Evolutionary conservation across 2,113 vertebrate species (phyloP), one percentile per base, ranked within the genome.

Genomic region (Sula dactylatra): DNA sequence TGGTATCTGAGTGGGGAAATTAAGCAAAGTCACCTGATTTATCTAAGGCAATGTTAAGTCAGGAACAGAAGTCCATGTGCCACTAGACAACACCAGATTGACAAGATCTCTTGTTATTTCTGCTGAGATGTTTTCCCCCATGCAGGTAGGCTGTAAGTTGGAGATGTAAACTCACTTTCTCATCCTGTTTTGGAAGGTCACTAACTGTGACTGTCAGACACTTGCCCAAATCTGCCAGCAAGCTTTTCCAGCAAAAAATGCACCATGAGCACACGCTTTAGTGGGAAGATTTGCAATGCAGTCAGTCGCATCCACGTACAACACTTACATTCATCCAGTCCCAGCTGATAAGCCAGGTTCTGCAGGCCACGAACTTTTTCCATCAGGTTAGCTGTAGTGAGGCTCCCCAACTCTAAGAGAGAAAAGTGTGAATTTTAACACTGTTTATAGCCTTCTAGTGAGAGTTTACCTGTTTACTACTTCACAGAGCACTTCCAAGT

Each of bases 311-410:
- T 26, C 16, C 45, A 8, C 4, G 4, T 25, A 55, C 16, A 81
- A 55, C 97, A 99, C 99, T 99, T 97, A 99, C 99, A 99, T 97
- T 99, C 99, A 98, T 99, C 99, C 90, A 99, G 98, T 21, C 99
- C 99, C 97, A 99, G 97, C 86, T 99, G 99, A 93, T 99, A 99
- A 54, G 99, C 99, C 69, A 99, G 97, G 96, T 99, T 99, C 98
- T 99, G 99, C 72, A 99, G 98, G 22, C 99, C 99, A 97, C 99
- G 99, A 87, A 99, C 99, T 89, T 99, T 99, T 97, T 99, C 99
- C 99, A 99, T 99, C 94, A 99, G 97, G 95, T 99, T 99, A 89
- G 99, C 99, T 76, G 99, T 99, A 64, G 99, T 99, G 90, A 99
- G 98, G 97, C 99, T 99, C 19, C 99, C 99, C 95, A 99, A 44